These are phyloP conservation scores for Herpailurus yagouaroundi DNA, from an alignment of 2,113 vertebrate genomes.

Conservation along the genomic window DNA sequence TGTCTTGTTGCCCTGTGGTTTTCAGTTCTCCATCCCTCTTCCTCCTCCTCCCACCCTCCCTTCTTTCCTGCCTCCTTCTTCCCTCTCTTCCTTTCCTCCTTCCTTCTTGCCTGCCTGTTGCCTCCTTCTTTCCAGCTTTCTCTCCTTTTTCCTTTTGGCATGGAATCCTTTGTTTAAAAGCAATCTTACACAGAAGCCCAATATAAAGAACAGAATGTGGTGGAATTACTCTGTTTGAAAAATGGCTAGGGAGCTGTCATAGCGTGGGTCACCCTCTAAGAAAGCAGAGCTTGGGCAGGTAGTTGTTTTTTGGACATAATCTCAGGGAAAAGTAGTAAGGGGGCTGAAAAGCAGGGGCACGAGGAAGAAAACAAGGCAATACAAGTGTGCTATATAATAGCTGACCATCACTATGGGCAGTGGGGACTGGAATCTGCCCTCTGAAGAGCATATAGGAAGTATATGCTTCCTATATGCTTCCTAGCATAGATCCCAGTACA, in stretches of 20 bases:
- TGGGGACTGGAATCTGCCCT: not conserved
- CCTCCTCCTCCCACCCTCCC: not conserved
- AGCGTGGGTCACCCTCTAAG: not conserved
- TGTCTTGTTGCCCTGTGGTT: not conserved
- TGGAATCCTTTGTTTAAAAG: not conserved
- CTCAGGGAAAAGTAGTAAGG: not conserved
- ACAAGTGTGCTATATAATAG: fast-evolving
- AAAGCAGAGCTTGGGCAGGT: not conserved
- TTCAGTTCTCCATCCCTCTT: not conserved
- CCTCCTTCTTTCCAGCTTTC: too few relatives aligned
- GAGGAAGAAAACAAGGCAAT: not conserved
- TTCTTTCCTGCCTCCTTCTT: not conserved
- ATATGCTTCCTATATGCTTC: too few relatives aligned
- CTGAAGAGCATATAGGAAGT: not conserved
- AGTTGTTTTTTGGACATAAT: not conserved
- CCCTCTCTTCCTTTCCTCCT: too few relatives aligned
- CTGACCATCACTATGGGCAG: not conserved
- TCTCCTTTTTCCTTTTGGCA: not conserved
- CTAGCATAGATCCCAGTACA: too few relatives aligned
- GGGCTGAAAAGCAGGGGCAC: not conserved
- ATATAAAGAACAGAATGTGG: not conserved
- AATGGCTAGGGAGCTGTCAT: not conserved
- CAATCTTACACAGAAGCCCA: not conserved
- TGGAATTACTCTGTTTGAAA: not conserved
- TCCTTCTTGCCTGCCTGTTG: not conserved